Conservation (phyloP, 2,113 vertebrate genomes). For the Empidonax alnorum region DNA sequence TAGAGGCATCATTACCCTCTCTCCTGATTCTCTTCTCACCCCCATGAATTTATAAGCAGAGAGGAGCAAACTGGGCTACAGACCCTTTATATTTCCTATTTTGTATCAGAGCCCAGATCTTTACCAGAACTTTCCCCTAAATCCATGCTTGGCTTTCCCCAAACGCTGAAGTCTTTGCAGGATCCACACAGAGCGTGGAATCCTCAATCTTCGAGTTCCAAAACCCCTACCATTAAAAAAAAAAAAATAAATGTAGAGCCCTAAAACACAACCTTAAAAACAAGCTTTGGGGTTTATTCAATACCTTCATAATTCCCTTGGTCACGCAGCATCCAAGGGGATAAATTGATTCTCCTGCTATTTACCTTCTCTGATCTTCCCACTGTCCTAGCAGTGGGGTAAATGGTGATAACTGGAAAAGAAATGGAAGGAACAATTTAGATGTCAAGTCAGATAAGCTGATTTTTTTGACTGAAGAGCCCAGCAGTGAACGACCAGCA, state of each 20-base stretch:
- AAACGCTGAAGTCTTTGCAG: neutral
- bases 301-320: fast-evolving
- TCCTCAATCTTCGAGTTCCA: neutral
- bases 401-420: neutral
- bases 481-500: neutral
- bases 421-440: neutral
- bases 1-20: neutral
- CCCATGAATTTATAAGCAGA: neutral
- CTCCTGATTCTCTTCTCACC: neutral
- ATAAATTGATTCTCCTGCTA: neutral
- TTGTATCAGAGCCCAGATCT: neutral
- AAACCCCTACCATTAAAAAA: neutral
- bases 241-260: neutral
- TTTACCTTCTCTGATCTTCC: neutral
- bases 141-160: neutral
- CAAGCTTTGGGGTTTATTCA: neutral
- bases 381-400: neutral
- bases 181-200: neutral
- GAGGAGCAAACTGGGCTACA: neutral
- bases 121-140: neutral
- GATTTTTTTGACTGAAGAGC: neutral
- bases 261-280: neutral
- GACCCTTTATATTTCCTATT: neutral
- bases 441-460: neutral
- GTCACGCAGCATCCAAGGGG: neutral